phyloP scores from a whole-genome alignment of 2,113 vertebrate genomes.

The Chinchilla lanigera region DNA sequence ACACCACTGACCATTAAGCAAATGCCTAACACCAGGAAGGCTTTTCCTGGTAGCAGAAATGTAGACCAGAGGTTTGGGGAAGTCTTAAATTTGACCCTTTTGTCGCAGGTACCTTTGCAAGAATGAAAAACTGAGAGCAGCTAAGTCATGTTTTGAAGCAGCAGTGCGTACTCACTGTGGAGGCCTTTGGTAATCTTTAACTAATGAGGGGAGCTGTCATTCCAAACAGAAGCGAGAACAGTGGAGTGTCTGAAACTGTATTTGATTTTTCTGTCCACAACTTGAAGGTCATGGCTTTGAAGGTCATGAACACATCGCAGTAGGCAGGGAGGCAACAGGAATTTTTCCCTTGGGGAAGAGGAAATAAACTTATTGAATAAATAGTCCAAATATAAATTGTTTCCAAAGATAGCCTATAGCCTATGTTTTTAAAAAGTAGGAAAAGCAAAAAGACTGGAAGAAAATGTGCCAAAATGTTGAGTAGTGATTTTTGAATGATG shows the following conservation, averaged over 20 bases:
- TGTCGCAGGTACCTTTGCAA: neutral
- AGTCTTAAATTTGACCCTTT: slow-evolving; percentile 21
- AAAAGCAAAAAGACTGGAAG: neutral
- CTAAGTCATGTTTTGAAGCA: neutral
- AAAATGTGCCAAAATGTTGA: slow-evolving; percentile 15
- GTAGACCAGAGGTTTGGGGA: neutral
- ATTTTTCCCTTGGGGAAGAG: neutral
- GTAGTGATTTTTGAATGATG: neutral
- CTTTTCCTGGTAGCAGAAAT: neutral
- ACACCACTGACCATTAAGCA: slow-evolving; percentile 55
- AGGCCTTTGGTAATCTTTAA: slow-evolving; percentile 44
- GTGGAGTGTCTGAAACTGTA: neutral
- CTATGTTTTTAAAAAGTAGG: neutral
- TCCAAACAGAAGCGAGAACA: neutral
- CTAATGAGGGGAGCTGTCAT: slow-evolving; percentile 4
- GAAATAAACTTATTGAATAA: slow-evolving; percentile 22
- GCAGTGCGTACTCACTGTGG: neutral
- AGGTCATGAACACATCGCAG: neutral
- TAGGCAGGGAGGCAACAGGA: neutral
- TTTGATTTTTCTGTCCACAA: slow-evolving; percentile 1
- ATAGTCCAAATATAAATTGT: neutral
- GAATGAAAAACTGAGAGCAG: neutral
- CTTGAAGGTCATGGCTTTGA: neutral
- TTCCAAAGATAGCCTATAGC: neutral
- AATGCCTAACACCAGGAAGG: slow-evolving; percentile 12